phyloP scores from a whole-genome alignment of 2,888 invertebrate genomes.

The Drosophila koepferae region DNA sequence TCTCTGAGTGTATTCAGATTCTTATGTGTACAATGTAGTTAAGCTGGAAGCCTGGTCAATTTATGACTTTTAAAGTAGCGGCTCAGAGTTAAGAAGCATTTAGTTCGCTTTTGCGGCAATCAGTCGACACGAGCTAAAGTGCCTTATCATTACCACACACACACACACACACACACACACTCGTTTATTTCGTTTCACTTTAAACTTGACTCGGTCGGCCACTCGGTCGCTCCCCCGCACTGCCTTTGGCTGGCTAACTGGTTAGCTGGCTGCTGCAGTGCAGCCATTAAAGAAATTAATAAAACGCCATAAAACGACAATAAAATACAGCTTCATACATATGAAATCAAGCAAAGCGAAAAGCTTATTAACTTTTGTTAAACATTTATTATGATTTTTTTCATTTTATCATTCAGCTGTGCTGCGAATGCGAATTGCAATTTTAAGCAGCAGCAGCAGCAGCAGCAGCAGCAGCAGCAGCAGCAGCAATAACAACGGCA shows the following conservation, averaged over 20 bases:
- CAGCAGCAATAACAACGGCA: slow-evolving; percentile 7
- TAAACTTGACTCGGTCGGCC: slow-evolving; percentile 18
- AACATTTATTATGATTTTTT: slow-evolving; percentile 66
- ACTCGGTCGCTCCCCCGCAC: slow-evolving; percentile 5
- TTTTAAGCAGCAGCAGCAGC: slow-evolving; percentile 55
- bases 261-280: slow-evolving; percentile 29
- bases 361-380: slow-evolving; percentile 69
- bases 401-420: slow-evolving; percentile 38
- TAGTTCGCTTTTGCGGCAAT: slow-evolving; percentile 25
- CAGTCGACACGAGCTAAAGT: slow-evolving; percentile 48
- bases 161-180: slow-evolving; percentile 35
- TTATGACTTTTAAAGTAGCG: slow-evolving; percentile 18
- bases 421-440: slow-evolving; percentile 70
- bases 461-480: slow-evolving; percentile 26
- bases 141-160: slow-evolving; percentile 53
- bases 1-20: slow-evolving; percentile 5
- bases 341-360: slow-evolving; percentile 66
- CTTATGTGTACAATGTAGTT: not conserved
- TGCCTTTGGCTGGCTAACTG: slow-evolving; percentile 13
- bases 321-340: slow-evolving; percentile 63
- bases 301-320: slow-evolving; percentile 74
- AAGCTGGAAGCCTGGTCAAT: not conserved
- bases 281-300: slow-evolving; percentile 69
- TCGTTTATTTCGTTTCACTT: slow-evolving; percentile 51
- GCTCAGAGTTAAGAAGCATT: slow-evolving; percentile 32